phyloP scores from a whole-genome alignment of 2,797 vertebrate genomes.

The Emys orbicularis region DNA sequence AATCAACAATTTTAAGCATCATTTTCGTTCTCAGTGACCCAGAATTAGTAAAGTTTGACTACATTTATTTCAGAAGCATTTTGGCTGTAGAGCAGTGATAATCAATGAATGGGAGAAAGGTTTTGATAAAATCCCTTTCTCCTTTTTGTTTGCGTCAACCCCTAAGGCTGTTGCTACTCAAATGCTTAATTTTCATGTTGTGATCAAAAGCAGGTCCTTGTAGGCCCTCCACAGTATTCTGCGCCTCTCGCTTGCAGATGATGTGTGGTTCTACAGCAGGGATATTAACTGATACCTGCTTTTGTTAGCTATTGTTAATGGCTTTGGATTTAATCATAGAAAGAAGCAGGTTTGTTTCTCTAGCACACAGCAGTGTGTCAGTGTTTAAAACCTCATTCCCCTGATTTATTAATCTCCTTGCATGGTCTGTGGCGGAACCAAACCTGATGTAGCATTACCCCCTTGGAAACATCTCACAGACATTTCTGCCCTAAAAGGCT shows the following conservation, averaged over 20 bases:
- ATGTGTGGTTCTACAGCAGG: neutral
- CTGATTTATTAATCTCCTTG: neutral
- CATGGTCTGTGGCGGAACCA: neutral
- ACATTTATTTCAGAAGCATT: no score
- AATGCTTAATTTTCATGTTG: conserved; percentile 8
- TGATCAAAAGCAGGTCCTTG: conserved; percentile 29
- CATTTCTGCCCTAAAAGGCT: neutral
- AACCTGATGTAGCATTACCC: neutral
- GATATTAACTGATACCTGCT: neutral
- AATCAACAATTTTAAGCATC: no score
- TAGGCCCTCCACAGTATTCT: neutral
- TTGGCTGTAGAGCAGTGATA: no score
- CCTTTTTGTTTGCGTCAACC: conserved; percentile 3
- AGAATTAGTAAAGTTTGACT: no score
- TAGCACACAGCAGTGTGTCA: neutral
- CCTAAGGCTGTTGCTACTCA: neutral
- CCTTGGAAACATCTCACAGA: neutral
- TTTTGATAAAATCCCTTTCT: neutral
- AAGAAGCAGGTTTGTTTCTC: neutral
- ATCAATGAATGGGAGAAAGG: neutral
- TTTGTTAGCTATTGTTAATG: neutral
- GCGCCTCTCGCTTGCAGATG: neutral
- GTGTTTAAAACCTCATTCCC: neutral
- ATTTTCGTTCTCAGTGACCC: no score
- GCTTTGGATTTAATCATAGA: neutral